Evolutionary conservation across 2,888 invertebrate species (phyloP).

Genomic region (Oscheius myriophilus): DNA sequence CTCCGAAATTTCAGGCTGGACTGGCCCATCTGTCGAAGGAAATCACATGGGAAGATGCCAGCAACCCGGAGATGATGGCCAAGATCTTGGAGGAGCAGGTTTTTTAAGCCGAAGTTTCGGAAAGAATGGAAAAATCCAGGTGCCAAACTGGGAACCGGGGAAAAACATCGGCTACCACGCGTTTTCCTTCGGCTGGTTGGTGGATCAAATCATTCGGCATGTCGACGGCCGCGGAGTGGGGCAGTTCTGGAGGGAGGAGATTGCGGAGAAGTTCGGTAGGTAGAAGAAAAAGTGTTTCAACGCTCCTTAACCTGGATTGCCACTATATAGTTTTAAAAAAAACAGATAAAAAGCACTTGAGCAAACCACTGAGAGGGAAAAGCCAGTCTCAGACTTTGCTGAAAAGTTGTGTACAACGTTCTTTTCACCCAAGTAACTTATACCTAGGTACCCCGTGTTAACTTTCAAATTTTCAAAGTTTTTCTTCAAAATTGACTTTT

Average conservation of each 20-base stretch:
- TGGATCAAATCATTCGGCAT: constrained; percentile 70
- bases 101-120: background rate
- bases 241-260: constrained; percentile 66
- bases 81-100: constrained; percentile 64
- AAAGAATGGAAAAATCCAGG: background rate
- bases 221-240: constrained; percentile 70
- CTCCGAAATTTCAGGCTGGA: constrained; percentile 26
- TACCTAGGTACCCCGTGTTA: too few species aligned
- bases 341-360: too few species aligned
- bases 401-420: background rate
- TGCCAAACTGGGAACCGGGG: constrained; percentile 61
- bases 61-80: constrained; percentile 63
- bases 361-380: too few species aligned
- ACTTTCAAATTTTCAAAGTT: too few species aligned
- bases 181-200: constrained; percentile 71
- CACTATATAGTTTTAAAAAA: too few species aligned
- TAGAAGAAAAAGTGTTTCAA: background rate
- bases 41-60: constrained; percentile 54
- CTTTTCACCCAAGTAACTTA: background rate
- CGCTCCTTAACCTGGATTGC: too few species aligned
- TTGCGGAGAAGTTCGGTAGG: constrained; percentile 28
- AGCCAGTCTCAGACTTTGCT: background rate
- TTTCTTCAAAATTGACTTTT: too few species aligned
- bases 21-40: constrained; percentile 28
- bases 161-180: constrained; percentile 72